Percentiles rank a stretch among this genome's conserved stretches.
Evolutionary conservation across 2,888 invertebrate genomes (phyloP).

Genomic region (Beris morrisii): DNA sequence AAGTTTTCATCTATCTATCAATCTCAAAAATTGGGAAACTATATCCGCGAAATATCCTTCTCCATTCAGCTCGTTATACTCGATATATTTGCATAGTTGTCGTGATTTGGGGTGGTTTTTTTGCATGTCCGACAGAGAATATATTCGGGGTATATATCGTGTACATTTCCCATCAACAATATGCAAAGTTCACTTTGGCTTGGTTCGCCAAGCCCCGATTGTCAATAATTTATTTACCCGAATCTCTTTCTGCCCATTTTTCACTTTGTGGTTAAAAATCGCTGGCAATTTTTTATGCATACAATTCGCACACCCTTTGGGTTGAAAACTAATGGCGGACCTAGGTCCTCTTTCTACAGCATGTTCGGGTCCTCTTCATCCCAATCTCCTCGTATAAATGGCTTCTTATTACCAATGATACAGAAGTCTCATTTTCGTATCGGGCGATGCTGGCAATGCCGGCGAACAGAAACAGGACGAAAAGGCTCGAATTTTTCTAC

Average conservation of each 20-base stretch:
- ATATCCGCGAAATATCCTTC: too few species aligned
- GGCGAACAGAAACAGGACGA: neutral
- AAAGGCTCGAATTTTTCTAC: neutral
- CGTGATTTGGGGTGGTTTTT: neutral
- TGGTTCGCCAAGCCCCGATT: neutral
- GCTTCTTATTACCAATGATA: constrained; percentile 7
- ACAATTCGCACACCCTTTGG: constrained; percentile 37
- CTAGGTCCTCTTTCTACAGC: constrained; percentile 12
- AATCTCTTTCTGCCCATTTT: constrained; percentile 11
- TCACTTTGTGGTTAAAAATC: constrained; percentile 32
- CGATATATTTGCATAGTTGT: too few species aligned
- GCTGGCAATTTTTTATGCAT: constrained; percentile 38
- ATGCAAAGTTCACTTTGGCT: too few species aligned
- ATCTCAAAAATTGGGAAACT: constrained; percentile 5
- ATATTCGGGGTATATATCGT: neutral
- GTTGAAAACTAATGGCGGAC: constrained; percentile 29
- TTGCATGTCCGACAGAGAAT: neutral
- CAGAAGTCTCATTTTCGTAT: constrained; percentile 1
- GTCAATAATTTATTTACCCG: constrained; percentile 34
- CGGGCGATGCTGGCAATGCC: neutral
- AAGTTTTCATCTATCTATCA: constrained; percentile 36
- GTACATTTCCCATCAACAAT: neutral
- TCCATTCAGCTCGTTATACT: too few species aligned
- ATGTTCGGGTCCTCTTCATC: neutral
- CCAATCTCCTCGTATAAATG: constrained; percentile 5